Base-by-base conservation (phyloP, 2,797 vertebrate species). In the Hemitrygon akajei region DNA sequence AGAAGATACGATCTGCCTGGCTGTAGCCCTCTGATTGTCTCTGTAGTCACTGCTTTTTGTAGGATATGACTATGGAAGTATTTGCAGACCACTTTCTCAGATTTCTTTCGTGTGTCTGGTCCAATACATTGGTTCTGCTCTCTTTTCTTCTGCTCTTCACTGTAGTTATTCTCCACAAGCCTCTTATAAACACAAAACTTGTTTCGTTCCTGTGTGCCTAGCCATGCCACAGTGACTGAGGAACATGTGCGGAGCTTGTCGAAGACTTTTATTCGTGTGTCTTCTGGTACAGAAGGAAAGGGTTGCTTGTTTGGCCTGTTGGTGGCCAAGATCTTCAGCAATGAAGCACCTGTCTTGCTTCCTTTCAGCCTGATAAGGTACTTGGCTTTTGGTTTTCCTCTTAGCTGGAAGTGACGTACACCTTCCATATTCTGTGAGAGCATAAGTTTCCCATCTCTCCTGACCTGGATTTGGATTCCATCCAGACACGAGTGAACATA, bases 81-180 rank as follows among this genome's bases (percentile, higher is more conserved):
- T 96, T 99, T 99, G 97, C 99, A 99, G 94, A 99, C 97, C 94
- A 99, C 98, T 95, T 99, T 99, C 94, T 99, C 99, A 0, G 97
- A 98, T 95, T 98, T 99, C 96, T 98, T 97, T 95, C 99, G 98
- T 0, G 96, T 97, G 91, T 99, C 98, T 0, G 99, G 99, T 34
- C 99, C 98, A 12, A 98, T 96, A 87, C 99, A 99, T 92, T 98
- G 98, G 96, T 99, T 99, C 95, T 98, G 98, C 94, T 99, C 98
- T 93, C 98, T 96, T 80, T 96, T 98, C 94, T 98, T 97, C 95
- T 98, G 98, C 94, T 98, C 98, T 94, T 98, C 99, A 0, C 95
- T 97, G 69, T 99, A 98, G 93, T 95, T 96, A 58, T 98, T 97
- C 0, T 97, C 97, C 93, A 99, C 98, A 94, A 99, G 98, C 81